Evolutionary conservation across 2,888 invertebrate species (phyloP).

Genomic region (Machimus atricapillus): DNA sequence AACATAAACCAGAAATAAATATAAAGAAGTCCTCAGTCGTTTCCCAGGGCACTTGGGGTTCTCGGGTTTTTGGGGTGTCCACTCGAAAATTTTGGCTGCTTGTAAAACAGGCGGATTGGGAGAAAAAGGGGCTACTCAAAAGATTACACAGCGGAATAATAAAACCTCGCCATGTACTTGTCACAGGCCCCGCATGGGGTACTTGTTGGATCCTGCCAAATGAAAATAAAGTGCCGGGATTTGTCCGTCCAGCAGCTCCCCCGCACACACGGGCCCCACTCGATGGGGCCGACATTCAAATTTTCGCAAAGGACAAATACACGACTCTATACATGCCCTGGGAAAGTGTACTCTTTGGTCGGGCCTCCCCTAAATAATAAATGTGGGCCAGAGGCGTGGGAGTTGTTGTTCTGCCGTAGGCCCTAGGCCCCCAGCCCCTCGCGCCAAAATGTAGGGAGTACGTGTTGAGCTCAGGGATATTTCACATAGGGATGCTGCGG

Average conservation of each 20-base stretch:
- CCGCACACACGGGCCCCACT: neutral
- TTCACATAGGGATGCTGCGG: neutral
- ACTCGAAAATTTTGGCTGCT: constrained; percentile 15
- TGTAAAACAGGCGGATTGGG: constrained; percentile 10
- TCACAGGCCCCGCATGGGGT: constrained; percentile 14
- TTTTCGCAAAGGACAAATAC: constrained; percentile 18
- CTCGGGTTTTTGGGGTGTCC: neutral
- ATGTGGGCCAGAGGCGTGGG: neutral
- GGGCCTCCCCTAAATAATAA: constrained; percentile 22
- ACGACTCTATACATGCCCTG: neutral
- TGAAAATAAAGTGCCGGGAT: constrained; percentile 40
- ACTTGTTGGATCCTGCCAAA: constrained; percentile 37
- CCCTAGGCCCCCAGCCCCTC: neutral
- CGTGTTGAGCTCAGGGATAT: constrained; percentile 28
- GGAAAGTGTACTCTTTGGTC: neutral
- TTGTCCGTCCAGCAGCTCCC: neutral
- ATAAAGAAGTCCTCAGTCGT: neutral
- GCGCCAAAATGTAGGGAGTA: neutral
- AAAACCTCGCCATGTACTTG: constrained; percentile 31
- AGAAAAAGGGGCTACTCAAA: constrained; percentile 29
- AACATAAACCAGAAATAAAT: neutral
- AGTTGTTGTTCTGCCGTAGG: neutral
- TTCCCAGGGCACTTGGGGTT: neutral
- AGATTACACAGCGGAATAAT: constrained; percentile 37
- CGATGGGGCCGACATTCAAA: constrained; percentile 8